Evolutionary conservation across 2,113 vertebrate genomes (phyloP).

Genomic region (Caretta caretta): DNA sequence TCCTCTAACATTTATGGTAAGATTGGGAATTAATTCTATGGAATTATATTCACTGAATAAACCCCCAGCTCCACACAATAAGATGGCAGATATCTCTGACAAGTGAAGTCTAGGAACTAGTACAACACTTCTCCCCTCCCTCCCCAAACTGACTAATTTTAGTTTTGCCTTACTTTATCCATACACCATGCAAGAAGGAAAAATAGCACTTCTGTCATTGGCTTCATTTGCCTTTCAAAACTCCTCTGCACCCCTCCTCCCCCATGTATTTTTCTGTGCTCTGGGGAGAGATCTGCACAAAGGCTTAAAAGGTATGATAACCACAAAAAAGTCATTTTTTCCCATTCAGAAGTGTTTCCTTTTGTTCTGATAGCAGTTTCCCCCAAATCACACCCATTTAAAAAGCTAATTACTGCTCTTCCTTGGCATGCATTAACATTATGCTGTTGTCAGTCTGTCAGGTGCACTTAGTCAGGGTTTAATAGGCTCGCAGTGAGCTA

Average conservation of each 20-base stretch:
- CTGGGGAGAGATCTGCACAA: conserved; percentile 3
- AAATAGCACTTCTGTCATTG: not conserved
- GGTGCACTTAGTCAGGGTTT: conserved; percentile 75
- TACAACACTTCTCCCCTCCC: not conserved
- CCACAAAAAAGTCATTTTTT: not conserved
- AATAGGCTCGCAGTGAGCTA: conserved; percentile 73
- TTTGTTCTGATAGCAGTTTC: conserved; percentile 61
- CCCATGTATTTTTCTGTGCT: not conserved
- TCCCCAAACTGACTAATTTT: not conserved
- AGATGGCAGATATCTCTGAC: not conserved
- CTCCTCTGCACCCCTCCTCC: not conserved
- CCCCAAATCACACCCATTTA: conserved; percentile 47
- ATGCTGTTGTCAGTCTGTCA: conserved; percentile 76
- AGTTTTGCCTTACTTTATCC: not conserved
- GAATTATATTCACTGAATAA: not conserved
- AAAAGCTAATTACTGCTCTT: conserved; percentile 71
- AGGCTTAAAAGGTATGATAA: not conserved
- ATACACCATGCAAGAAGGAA: not conserved
- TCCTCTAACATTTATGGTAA: not conserved
- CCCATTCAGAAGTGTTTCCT: conserved; percentile 15
- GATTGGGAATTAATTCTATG: not conserved
- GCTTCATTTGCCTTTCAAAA: not conserved
- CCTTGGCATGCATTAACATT: conserved; percentile 67
- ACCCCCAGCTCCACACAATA: not conserved
- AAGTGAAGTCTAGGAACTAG: not conserved